Conservation (phyloP, 2,797 vertebrate genomes). For the Muscicapa comitata region DNA sequence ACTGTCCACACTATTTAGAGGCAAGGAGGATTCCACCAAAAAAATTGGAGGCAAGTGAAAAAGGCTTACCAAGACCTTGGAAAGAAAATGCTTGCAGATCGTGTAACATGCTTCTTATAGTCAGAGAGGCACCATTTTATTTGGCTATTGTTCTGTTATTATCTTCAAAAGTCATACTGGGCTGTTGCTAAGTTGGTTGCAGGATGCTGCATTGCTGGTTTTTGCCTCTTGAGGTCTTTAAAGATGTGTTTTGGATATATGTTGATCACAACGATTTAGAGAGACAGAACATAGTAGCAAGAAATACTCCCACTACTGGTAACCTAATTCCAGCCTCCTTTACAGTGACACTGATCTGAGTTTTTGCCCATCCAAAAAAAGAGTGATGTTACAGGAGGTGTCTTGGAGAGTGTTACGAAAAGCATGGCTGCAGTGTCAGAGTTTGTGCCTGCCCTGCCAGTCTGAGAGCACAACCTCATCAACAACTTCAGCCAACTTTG, state of each 20-base stretch:
- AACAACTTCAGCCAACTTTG: background rate
- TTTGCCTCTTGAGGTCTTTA: background rate
- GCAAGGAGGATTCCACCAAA: background rate
- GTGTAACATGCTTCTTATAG: background rate
- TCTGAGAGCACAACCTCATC: background rate
- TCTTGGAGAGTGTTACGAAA: background rate
- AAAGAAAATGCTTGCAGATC: background rate
- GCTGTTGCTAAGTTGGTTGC: background rate
- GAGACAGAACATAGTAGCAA: background rate
- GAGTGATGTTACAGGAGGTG: background rate
- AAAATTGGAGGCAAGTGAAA: background rate
- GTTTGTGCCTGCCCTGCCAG: background rate
- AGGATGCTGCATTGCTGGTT: background rate
- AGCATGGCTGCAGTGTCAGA: accelerated
- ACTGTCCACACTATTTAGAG: background rate
- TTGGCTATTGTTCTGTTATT: background rate
- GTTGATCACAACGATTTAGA: background rate
- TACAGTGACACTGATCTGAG: background rate
- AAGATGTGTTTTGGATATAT: background rate
- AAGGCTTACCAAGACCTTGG: background rate
- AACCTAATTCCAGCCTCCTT: background rate
- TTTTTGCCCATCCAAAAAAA: background rate
- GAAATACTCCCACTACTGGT: background rate
- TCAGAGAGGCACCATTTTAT: background rate
- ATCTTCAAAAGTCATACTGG: background rate